Evolutionary conservation across 2,797 vertebrate genomes (phyloP).

Genomic region (Perodicticus potto): DNA sequence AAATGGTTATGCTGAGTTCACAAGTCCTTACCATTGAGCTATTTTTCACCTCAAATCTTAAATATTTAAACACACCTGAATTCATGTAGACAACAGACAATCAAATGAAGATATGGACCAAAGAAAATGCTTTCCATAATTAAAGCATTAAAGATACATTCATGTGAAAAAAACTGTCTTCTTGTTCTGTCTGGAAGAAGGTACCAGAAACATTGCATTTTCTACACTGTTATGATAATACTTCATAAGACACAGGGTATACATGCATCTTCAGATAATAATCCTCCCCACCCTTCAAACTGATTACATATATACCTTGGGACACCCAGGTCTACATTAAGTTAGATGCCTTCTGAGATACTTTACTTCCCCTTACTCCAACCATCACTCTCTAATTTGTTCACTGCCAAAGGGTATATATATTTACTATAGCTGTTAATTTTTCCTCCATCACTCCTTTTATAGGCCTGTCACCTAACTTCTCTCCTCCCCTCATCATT

Average conservation of each 20-base stretch:
- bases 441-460: not conserved
- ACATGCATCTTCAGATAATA: constrained; percentile 7
- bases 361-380: not conserved
- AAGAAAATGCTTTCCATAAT: not conserved
- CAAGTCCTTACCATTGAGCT: not conserved
- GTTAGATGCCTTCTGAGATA: constrained; percentile 32
- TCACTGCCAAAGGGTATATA: not conserved
- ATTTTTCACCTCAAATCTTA: not conserved
- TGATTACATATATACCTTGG: not conserved
- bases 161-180: not conserved
- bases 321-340: not conserved
- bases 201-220: constrained; percentile 1
- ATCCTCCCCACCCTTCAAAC: constrained; percentile 49
- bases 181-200: not conserved
- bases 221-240: not conserved
- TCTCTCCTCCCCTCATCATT: not conserved
- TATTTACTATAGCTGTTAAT: not conserved
- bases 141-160: not conserved
- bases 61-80: constrained; percentile 10
- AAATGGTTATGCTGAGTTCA: not conserved
- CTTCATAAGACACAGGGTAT: not conserved
- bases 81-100: not conserved
- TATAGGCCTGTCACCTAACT: not conserved
- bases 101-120: not conserved
- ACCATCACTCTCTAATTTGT: not conserved